Evolutionary conservation across 2,888 invertebrate genomes (phyloP).

Genomic region (Andrena flavipes): DNA sequence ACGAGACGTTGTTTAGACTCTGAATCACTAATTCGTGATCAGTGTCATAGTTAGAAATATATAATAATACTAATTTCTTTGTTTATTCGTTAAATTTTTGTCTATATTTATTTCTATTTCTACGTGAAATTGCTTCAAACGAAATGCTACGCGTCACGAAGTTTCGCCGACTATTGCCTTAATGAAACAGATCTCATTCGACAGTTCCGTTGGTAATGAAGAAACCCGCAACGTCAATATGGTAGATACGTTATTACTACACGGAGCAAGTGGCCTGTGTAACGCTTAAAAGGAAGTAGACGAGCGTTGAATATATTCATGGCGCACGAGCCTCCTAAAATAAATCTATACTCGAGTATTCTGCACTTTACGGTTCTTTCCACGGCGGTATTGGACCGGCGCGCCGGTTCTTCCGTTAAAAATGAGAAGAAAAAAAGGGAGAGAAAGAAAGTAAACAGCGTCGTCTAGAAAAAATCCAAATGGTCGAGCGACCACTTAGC

Average conservation of each 20-base stretch:
- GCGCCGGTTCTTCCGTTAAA: conserved; percentile 61
- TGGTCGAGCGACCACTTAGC: conserved; percentile 78
- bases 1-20: conserved; percentile 52
- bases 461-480: conserved; percentile 76
- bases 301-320: conserved; percentile 59
- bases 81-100: too few relatives aligned
- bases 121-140: neutral
- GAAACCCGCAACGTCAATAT: neutral
- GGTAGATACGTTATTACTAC: conserved; percentile 21
- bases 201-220: neutral
- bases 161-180: neutral
- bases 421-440: conserved; percentile 9
- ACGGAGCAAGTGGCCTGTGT: conserved; percentile 5
- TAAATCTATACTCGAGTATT: conserved; percentile 69
- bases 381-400: conserved; percentile 58
- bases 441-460: conserved; percentile 67
- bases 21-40: neutral
- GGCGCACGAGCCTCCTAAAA: conserved; percentile 67
- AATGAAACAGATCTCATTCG: neutral
- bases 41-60: neutral
- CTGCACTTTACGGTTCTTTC: conserved; percentile 68
- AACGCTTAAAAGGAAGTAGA: conserved; percentile 51
- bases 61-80: too few relatives aligned
- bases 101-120: too few relatives aligned
- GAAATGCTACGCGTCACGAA: neutral